phyloP scores from a whole-genome alignment of 1,140 invertebrate species.

The Mercenaria mercenaria region DNA sequence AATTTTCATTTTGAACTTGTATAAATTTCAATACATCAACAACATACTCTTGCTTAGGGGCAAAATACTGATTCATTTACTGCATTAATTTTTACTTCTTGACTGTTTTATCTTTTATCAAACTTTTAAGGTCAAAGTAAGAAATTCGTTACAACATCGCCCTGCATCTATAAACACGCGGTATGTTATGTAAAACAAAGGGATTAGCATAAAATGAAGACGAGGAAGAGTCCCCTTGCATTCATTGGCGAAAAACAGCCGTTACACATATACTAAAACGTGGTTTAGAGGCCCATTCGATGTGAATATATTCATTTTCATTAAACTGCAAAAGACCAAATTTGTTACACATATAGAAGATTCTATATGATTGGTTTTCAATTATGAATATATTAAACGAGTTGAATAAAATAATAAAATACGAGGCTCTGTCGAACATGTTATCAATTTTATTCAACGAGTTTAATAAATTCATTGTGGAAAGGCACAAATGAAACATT shows the following conservation, averaged over 20 bases:
- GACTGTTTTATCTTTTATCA: slow-evolving; percentile 17
- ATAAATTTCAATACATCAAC: slow-evolving; percentile 21
- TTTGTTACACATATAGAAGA: no score
- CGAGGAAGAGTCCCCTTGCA: neutral
- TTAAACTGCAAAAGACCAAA: no score
- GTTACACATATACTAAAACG: neutral
- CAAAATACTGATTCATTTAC: neutral
- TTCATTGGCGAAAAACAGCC: neutral
- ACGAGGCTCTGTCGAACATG: no score
- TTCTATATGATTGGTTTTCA: no score
- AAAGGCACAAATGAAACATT: no score
- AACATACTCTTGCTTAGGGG: neutral
- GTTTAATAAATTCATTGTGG: no score
- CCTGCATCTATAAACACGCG: slow-evolving; percentile 9
- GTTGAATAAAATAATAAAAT: no score
- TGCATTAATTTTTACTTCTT: neutral
- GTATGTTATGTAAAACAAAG: slow-evolving; percentile 39
- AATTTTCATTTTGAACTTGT: neutral
- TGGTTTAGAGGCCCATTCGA: neutral
- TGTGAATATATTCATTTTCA: neutral
- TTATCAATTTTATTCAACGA: no score
- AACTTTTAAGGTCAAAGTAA: slow-evolving; percentile 8
- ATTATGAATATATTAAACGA: no score
- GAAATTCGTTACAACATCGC: neutral
- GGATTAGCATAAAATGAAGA: slow-evolving; percentile 37